Percentiles rank a stretch among this genome's conserved stretches.
Evolutionary conservation across 2,888 invertebrate genomes (phyloP).

Genomic region (Willowsia nigromaculata): DNA sequence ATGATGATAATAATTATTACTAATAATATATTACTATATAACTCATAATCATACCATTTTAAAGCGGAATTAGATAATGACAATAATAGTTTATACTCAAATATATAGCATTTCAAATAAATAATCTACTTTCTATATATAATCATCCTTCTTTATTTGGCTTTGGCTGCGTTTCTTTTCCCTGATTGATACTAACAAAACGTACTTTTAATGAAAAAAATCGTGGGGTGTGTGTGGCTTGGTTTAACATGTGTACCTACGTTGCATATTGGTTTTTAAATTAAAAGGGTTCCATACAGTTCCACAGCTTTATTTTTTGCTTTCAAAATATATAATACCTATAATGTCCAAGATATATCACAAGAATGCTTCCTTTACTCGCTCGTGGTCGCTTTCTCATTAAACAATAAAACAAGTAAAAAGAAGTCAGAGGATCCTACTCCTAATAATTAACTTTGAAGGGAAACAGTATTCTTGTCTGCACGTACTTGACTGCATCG

Average conservation of each 20-base stretch:
- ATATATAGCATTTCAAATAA: slow-evolving; percentile 24
- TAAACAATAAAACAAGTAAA: slow-evolving; percentile 23
- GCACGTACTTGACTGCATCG: not conserved
- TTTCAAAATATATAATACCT: slow-evolving; percentile 9
- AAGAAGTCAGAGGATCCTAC: too few relatives aligned
- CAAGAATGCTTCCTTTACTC: slow-evolving; percentile 28
- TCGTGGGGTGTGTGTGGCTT: not conserved
- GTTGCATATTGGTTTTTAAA: not conserved
- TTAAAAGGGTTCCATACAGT: slow-evolving; percentile 3
- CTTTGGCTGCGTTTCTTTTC: slow-evolving; percentile 26
- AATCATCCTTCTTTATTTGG: slow-evolving; percentile 12
- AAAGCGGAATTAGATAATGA: not conserved
- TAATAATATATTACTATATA: slow-evolving; percentile 3
- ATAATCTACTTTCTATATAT: not conserved
- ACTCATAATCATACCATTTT: not conserved
- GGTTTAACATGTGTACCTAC: not conserved
- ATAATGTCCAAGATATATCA: slow-evolving; percentile 21
- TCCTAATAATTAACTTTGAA: too few relatives aligned
- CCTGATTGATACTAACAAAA: not conserved
- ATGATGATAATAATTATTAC: not conserved
- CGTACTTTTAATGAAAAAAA: not conserved
- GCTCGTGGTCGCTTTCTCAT: not conserved
- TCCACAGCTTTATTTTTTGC: too few relatives aligned
- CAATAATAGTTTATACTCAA: slow-evolving; percentile 4
- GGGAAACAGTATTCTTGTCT: too few relatives aligned